Percentiles rank a stretch among this genome's conserved stretches.
Evolutionary conservation across 2,888 invertebrate species (phyloP).

Genomic region (Sphaerolaimus hirsutus): DNA sequence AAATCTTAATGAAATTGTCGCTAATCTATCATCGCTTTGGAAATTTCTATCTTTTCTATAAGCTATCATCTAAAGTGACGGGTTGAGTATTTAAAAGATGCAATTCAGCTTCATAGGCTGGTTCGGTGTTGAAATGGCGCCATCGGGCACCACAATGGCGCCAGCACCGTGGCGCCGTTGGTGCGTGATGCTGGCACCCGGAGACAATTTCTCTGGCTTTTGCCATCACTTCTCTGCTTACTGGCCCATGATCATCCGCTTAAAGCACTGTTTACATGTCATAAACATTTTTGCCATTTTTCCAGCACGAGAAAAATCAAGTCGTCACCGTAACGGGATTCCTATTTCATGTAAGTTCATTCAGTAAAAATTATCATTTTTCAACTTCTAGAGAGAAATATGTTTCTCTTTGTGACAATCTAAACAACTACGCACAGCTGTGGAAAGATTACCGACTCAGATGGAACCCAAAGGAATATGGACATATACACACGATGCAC

Average conservation of each 20-base stretch:
- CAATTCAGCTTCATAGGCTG: too few relatives aligned
- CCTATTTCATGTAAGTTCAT: slow-evolving; percentile 14
- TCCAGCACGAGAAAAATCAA: slow-evolving; percentile 16
- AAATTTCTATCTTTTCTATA: too few relatives aligned
- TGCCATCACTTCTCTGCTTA: too few relatives aligned
- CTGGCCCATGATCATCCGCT: too few relatives aligned
- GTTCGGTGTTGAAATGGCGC: too few relatives aligned
- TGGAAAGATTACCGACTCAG: slow-evolving; percentile 11
- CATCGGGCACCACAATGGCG: too few relatives aligned
- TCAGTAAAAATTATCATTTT: not conserved
- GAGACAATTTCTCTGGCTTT: too few relatives aligned
- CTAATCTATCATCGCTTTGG: too few relatives aligned
- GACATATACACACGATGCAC: slow-evolving; percentile 15
- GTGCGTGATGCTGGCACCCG: too few relatives aligned
- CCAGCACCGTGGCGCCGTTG: too few relatives aligned
- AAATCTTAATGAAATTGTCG: not conserved
- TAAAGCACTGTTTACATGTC: not conserved
- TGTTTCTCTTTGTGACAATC: slow-evolving; percentile 12
- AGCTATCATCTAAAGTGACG: too few relatives aligned
- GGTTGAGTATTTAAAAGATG: too few relatives aligned
- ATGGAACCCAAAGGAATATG: slow-evolving; percentile 15
- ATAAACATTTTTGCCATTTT: not conserved
- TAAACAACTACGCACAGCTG: slow-evolving; percentile 3
- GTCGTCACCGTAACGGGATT: slow-evolving; percentile 17
- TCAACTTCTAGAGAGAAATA: not conserved